Base-by-base conservation (phyloP, 1,140 invertebrate genomes). In the Ooceraea biroi region DNA sequence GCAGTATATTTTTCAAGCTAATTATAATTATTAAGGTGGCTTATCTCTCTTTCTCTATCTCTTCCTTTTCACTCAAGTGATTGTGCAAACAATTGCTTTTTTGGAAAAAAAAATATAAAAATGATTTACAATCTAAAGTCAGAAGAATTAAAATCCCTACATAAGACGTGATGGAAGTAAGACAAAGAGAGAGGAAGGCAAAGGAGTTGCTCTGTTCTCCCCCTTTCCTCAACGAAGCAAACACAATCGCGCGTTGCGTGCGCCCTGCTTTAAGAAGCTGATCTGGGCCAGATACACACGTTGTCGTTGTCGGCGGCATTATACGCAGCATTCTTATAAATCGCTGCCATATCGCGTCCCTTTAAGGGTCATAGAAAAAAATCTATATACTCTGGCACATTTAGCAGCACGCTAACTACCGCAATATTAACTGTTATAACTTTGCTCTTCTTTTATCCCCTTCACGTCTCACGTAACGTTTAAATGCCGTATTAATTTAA, bases 261-360 rank as follows among this genome's bases (percentile, higher is more conserved):
- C 71, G 88, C 87, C 90, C 90, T 91, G 87, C 71, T 92, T 89
- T 80, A 80, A 89, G 82, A 82, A 58, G 36, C 48, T 87, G 92
- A 93, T 93, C 92, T 93, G 91, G 92, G 89, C 92, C 91, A 93
- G 92, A 93, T 93, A 92, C 86, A 90, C 88, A 85, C 71, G 30
- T 57, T 17, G 11, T 36, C 82, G 82, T 68, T 48, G 57, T 60
- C 50, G 36, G 30, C 48, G 58, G n/a, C 74, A 87, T 88, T 90
- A 87, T 80, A 90, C 85, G 83, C 88, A 90, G 65, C 69, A 89
- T 88, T 88, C 83, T 89, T 90, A 89, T 82, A 88, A 87, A 89
- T 91, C 46, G 63, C 25, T 27, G 48, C 14, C 14, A 57, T 83
- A 73, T 84, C 82, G 60, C 85, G 57, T 25, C n/a, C 50, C 36